A percentile compares a stretch with the other conserved stretches of the same genome.
phyloP scores from a whole-genome alignment of 2,888 invertebrate species.

The Hedya salicella region DNA sequence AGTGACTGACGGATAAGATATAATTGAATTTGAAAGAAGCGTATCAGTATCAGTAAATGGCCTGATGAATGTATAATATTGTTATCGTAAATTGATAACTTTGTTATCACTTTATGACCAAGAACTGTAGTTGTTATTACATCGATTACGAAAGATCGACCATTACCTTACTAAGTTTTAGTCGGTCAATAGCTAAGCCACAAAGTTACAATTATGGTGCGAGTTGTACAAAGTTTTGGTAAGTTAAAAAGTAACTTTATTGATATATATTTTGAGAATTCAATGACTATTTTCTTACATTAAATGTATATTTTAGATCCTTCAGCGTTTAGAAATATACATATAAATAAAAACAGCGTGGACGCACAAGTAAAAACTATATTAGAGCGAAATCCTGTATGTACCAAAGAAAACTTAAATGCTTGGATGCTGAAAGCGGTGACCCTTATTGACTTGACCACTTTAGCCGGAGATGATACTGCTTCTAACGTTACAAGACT shows the following conservation, averaged over 20 bases:
- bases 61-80: background rate
- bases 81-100: conserved; percentile 31
- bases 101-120: conserved; percentile 14
- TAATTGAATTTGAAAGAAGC: too few relatives aligned
- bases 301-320: conserved; percentile 54
- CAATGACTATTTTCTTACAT: background rate
- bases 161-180: background rate
- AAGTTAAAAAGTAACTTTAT: conserved; percentile 40
- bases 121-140: conserved; percentile 10
- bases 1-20: background rate
- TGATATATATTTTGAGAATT: background rate
- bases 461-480: conserved; percentile 93
- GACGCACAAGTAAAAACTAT: conserved; percentile 67
- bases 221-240: conserved; percentile 52
- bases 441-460: conserved; percentile 96
- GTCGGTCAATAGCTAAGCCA: conserved; percentile 1
- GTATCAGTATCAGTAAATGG: too few relatives aligned
- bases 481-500: conserved; percentile 90
- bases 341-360: conserved; percentile 65
- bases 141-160: conserved; percentile 4
- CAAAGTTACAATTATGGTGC: conserved; percentile 50
- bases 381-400: conserved; percentile 62
- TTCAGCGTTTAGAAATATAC: conserved; percentile 56
- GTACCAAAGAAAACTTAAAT: conserved; percentile 82
- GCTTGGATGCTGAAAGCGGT: conserved; percentile 93